Evolutionary conservation across 2,113 vertebrate genomes (phyloP), one percentile per base, ranked within the genome.

Genomic region (Caranx ignobilis): DNA sequence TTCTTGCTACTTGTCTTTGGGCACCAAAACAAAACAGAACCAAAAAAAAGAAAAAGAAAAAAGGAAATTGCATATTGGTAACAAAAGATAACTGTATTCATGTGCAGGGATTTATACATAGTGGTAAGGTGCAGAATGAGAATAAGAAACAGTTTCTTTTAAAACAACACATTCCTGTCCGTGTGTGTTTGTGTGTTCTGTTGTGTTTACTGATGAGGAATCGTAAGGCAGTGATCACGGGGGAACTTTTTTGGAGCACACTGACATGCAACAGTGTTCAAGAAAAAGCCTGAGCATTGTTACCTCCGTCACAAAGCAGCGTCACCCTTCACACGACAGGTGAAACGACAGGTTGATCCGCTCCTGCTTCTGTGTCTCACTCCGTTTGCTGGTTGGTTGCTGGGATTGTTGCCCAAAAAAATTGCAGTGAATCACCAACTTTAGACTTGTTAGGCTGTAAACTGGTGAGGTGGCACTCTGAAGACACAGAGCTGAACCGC

Each of bases 1-100:
- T 87, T 89, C 11, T 68, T 69, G 34, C 69, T 63, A 63, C 57
- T 77, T 26, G 55, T 80, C 85, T 79, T 87, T 85, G 79, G 68
- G 19, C 68, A 56, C 32, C 37, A 80, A 84, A 54, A 26, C n/a
- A 5, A 50, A 26, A 26, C 26, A 26, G 26, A 26, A 26, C 26
- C 26, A 26, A 26, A 26, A 15, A 47, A 3, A 15, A 74, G 75
- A 2, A 11, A 56, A 72, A 61, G 8, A 74, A 78, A 2, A 12
- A 56, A 69, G 62, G 9, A 56, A 62, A 13, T 65, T 80, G 69
- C 77, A 75, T 78, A 81, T 57, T 54, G 5, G 21, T 79, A 79
- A 71, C 4, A 41, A 21, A 67, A 59, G 48, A 26, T n/a, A 18
- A 37, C 7, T 37, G 57, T 43, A 21, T 54, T 13, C 50, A 47